phyloP scores from a whole-genome alignment of 2,888 invertebrate genomes.

The Drosophila cracens region DNA sequence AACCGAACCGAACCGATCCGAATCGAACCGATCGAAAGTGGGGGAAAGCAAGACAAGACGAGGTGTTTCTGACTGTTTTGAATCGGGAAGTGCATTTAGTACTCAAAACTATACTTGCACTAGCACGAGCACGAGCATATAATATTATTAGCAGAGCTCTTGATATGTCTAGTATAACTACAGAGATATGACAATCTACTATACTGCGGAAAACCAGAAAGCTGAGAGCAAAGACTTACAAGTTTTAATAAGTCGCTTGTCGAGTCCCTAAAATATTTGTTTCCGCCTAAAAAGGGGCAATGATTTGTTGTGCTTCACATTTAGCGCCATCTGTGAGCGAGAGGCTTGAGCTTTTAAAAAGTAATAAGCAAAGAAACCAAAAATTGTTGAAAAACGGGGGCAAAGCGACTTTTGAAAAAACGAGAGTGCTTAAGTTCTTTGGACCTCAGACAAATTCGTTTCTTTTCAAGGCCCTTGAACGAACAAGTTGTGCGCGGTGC shows the following conservation, averaged over 20 bases:
- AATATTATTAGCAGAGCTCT: not conserved
- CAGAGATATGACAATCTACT: not conserved
- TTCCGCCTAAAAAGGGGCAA: too few species aligned
- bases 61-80: slow-evolving; percentile 2
- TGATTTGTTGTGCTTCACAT: too few species aligned
- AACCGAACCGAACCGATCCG: slow-evolving; percentile 7
- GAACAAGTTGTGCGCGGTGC: too few species aligned
- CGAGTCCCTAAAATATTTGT: too few species aligned
- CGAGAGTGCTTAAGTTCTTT: too few species aligned
- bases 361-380: too few species aligned
- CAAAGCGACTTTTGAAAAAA: too few species aligned
- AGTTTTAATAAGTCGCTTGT: not conserved
- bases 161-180: not conserved
- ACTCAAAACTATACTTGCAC: not conserved
- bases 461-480: too few species aligned
- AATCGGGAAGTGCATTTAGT: slow-evolving; percentile 15
- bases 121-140: not conserved
- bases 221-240: not conserved
- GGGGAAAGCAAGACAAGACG: not conserved
- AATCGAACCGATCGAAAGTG: not conserved
- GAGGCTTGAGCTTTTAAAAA: too few species aligned
- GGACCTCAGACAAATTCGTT: too few species aligned
- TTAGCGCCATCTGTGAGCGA: too few species aligned
- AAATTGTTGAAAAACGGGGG: too few species aligned
- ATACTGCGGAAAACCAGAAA: not conserved